Base-by-base conservation (phyloP, 1,140 invertebrate genomes). In the Lucilia cuprina region DNA sequence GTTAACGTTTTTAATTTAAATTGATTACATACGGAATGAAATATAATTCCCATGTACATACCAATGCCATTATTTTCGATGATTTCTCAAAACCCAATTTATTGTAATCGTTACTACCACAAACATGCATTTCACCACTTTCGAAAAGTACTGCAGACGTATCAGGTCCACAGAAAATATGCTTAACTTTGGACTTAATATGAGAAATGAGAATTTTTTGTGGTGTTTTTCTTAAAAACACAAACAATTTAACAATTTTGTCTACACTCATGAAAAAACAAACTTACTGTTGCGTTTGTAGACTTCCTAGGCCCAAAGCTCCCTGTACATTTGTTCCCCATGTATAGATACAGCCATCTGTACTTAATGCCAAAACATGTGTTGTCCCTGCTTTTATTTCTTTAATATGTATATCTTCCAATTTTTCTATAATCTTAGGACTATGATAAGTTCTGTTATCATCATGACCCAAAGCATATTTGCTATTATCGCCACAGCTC, bases 271-370 rank as follows among this genome's bases (percentile, higher is more conserved):
- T 50, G 5, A 5, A 82, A 49, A 4, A 41, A n/a, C n/a, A 10
- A 7, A 86, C 88, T 86, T 82, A 90, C 88, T 89, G 87, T 55
- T 89, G 88, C 86, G 93, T 92, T 84, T 94, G 92, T 85, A 94
- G 92, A 78, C 92, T 92, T 12, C 94, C 94, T 13, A 94, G 92
- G 1, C 95, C 95, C 2, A 96, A 91, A 84, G 94, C 92, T 2
- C 95, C 95, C 84, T 92, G 88, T 60, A 92, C 87, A 50, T 94
- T 94, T 83, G 92, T 91, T 9, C 96, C 96, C 95, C 96, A 96
- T 17, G 94, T 91, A 87, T 94, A 96, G 9, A 96, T 92, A 60
- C 93, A 91, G 2, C 94, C 93, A 85, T 94, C 93, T 35, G 92
- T 91, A 25, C 92, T 93, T 17, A 96, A 89, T 5, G 93, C 94